A percentile compares a stretch with the other conserved stretches of the same genome.
Conservation (phyloP, 2,888 invertebrate species). For the Hipparchia semele region DNA sequence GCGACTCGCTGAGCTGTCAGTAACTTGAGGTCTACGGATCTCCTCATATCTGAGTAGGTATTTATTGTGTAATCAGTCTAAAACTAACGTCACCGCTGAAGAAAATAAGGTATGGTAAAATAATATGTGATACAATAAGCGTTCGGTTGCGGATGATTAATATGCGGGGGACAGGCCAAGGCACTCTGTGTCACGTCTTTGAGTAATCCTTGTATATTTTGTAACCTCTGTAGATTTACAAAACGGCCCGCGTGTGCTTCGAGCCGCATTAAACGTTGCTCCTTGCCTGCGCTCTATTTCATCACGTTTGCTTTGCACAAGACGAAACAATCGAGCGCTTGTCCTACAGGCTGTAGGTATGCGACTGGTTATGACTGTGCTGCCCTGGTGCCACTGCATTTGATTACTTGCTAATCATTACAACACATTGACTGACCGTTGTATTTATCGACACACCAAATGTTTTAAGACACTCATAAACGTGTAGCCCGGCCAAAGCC, state of each 20-base stretch:
- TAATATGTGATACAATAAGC: slow-evolving; percentile 56
- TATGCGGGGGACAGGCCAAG: slow-evolving; percentile 55
- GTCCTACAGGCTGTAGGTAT: slow-evolving; percentile 50
- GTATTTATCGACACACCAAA: not conserved
- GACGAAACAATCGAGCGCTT: slow-evolving; percentile 62
- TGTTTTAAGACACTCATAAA: not conserved
- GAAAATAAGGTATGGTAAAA: slow-evolving; percentile 61
- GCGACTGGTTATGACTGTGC: slow-evolving; percentile 13
- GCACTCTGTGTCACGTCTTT: slow-evolving; percentile 50
- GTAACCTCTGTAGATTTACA: slow-evolving; percentile 67
- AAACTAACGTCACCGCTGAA: slow-evolving; percentile 47
- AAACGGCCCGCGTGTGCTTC: slow-evolving; percentile 60
- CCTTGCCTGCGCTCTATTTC: slow-evolving; percentile 70
- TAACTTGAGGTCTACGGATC: no score
- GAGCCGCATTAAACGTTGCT: slow-evolving; percentile 61
- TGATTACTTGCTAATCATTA: slow-evolving; percentile 2
- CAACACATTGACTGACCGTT: not conserved
- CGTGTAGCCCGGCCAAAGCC: not conserved
- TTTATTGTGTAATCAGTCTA: not conserved
- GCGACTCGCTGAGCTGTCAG: no score
- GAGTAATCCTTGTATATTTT: slow-evolving; percentile 63
- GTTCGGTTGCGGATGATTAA: slow-evolving; percentile 54
- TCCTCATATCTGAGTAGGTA: not conserved
- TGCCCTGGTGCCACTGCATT: not conserved
- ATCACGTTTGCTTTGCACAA: slow-evolving; percentile 69